phyloP scores from a whole-genome alignment of 2,888 invertebrate genomes.

The Drosophila helvetica region DNA sequence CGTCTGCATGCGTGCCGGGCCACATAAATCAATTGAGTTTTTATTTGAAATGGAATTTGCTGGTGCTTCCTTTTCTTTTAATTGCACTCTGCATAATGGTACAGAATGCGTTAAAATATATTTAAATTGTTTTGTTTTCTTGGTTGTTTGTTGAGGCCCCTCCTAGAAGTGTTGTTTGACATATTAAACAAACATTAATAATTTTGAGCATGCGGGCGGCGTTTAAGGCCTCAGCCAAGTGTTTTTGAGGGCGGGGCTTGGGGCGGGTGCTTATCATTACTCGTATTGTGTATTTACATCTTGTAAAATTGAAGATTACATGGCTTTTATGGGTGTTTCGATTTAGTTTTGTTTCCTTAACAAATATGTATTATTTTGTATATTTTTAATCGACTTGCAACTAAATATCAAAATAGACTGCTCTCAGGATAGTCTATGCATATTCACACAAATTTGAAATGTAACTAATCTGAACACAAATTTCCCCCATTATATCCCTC shows the following conservation, averaged over 20 bases:
- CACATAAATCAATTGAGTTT: slow-evolving; percentile 76
- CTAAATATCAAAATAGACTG: too few species aligned
- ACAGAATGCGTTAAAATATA: slow-evolving; percentile 51
- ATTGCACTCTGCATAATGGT: slow-evolving; percentile 60
- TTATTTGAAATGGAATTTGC: slow-evolving; percentile 41
- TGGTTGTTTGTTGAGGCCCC: slow-evolving; percentile 2
- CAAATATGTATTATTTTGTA: too few species aligned
- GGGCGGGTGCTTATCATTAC: not conserved
- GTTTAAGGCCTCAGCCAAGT: not conserved
- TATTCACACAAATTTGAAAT: too few species aligned
- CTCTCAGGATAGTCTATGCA: too few species aligned
- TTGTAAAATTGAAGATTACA: too few species aligned
- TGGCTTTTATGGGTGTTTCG: too few species aligned
- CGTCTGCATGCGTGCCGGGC: slow-evolving; percentile 27
- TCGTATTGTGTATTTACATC: too few species aligned
- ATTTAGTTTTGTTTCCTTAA: too few species aligned
- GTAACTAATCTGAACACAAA: too few species aligned
- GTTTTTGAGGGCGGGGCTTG: not conserved
- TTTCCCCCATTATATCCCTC: too few species aligned
- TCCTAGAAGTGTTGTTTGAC: slow-evolving; percentile 27
- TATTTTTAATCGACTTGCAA: too few species aligned
- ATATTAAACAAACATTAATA: slow-evolving; percentile 36
- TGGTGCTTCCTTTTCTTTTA: slow-evolving; percentile 50
- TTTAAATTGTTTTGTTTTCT: slow-evolving; percentile 21
- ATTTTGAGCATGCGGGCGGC: slow-evolving; percentile 21